Evolutionary conservation across 2,888 invertebrate genomes (phyloP).

Genomic region (Bembecia ichneumoniformis): DNA sequence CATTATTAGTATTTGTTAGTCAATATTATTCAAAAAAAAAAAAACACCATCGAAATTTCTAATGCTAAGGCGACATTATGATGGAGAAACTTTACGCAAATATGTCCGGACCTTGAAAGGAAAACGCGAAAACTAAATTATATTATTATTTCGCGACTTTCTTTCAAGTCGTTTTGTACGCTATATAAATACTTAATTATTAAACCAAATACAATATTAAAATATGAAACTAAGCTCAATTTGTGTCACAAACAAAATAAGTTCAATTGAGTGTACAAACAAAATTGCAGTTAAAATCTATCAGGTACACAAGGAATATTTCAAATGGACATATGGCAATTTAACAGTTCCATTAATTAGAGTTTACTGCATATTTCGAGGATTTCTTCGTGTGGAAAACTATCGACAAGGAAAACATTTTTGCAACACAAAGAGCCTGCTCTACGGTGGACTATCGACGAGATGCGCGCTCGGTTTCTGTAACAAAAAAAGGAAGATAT

Average conservation of each 20-base stretch:
- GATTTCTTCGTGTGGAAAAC: slow-evolving; percentile 24
- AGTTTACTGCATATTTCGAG: slow-evolving; percentile 40
- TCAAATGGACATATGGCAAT: not conserved
- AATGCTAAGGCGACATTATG: slow-evolving; percentile 4
- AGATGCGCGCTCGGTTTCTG: slow-evolving; percentile 48
- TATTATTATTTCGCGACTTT: slow-evolving; percentile 51
- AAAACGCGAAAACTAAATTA: slow-evolving; percentile 58
- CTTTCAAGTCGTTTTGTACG: slow-evolving; percentile 33
- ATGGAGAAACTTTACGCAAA: slow-evolving; percentile 26
- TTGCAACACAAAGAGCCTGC: slow-evolving; percentile 35
- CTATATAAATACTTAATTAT: not conserved
- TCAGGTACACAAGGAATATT: slow-evolving; percentile 27
- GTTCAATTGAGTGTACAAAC: slow-evolving; percentile 26
- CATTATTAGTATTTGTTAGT: slow-evolving; percentile 64
- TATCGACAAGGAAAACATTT: slow-evolving; percentile 16
- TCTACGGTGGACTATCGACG: slow-evolving; percentile 23
- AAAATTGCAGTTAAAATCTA: slow-evolving; percentile 45
- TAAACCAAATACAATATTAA: slow-evolving; percentile 7
- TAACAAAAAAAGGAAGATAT: slow-evolving; percentile 31
- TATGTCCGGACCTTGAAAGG: slow-evolving; percentile 37
- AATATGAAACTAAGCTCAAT: slow-evolving; percentile 20
- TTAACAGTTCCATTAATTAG: slow-evolving; percentile 31
- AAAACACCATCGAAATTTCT: slow-evolving; percentile 23
- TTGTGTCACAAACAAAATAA: slow-evolving; percentile 30
- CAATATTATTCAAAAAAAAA: slow-evolving; percentile 55